Conservation (phyloP, 2,113 vertebrate species). For the Ammodytes marinus region DNA sequence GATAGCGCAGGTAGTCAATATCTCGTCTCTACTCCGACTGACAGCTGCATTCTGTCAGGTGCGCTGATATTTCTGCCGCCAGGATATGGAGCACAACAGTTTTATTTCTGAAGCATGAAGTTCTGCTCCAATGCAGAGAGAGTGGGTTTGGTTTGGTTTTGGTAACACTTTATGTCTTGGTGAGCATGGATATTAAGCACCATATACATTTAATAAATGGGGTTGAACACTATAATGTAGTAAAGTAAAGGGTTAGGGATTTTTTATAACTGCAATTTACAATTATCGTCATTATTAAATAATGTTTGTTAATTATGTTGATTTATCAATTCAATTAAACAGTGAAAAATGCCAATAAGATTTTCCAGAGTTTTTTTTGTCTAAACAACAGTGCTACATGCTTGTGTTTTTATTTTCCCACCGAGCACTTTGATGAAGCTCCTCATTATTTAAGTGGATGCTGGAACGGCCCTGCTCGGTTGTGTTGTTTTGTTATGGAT, state of each 20-base stretch:
- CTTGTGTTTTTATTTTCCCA: not conserved
- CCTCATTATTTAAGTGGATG: conserved; percentile 57
- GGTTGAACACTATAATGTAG: no score
- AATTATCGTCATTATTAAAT: no score
- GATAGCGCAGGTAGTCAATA: conserved; percentile 55
- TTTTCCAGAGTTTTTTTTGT: no score
- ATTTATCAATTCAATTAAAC: no score
- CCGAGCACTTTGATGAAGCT: conserved; percentile 30
- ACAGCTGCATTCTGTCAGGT: conserved; percentile 69
- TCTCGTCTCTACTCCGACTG: conserved; percentile 41
- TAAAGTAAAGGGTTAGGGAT: no score
- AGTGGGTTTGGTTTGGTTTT: not conserved
- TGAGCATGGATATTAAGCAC: no score
- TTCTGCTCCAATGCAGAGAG: conserved; percentile 25
- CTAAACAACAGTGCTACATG: no score
- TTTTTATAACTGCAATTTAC: no score
- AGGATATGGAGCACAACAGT: conserved; percentile 9
- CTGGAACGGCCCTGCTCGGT: conserved; percentile 4
- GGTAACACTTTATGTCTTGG: not conserved
- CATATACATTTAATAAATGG: no score
- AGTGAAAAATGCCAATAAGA: no score
- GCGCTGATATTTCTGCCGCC: conserved; percentile 50
- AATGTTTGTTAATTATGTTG: no score
- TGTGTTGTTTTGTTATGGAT: conserved; percentile 53
- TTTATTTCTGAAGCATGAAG: conserved; percentile 45